These are phyloP conservation scores for Vanessa cardui DNA, from an alignment of 2,888 invertebrate genomes.

Conservation along the genomic window DNA sequence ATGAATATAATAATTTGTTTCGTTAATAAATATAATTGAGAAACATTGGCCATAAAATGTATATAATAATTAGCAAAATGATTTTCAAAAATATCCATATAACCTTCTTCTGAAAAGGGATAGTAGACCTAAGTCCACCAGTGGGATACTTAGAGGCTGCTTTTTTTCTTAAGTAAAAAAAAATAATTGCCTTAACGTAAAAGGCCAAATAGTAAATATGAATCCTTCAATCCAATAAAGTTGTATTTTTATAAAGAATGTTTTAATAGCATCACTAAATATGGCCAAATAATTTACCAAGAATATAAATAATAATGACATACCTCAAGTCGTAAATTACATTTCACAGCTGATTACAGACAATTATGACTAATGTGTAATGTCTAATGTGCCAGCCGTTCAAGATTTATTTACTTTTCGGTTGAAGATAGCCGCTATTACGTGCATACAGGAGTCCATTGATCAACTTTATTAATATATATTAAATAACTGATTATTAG, in stretches of 20 bases:
- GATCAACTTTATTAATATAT: conserved; percentile 26
- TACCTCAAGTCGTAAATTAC: conserved; percentile 13
- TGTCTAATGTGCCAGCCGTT: conserved; percentile 11
- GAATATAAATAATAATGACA: conserved; percentile 21
- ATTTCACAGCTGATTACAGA: conserved; percentile 23
- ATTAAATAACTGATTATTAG: conserved; percentile 32
- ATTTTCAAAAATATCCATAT: too few species aligned
- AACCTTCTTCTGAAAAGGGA: too few species aligned
- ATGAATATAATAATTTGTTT: too few species aligned
- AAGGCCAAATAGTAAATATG: too few species aligned
- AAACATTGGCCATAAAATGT: too few species aligned
- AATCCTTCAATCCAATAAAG: neutral
- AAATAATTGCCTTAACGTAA: too few species aligned
- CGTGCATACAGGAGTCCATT: conserved; percentile 16
- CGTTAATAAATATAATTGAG: too few species aligned
- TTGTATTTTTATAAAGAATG: neutral
- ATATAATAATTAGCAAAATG: too few species aligned
- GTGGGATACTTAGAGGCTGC: too few species aligned
- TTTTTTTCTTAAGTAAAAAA: too few species aligned
- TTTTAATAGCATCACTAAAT: neutral
- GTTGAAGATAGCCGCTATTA: conserved; percentile 12
- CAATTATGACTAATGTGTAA: conserved; percentile 22
- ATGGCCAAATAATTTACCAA: conserved; percentile 2
- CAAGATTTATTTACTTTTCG: conserved; percentile 26
- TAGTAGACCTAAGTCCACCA: too few species aligned